Conservation (phyloP, 2,888 invertebrate genomes). For the Rhodophaea formosa region DNA sequence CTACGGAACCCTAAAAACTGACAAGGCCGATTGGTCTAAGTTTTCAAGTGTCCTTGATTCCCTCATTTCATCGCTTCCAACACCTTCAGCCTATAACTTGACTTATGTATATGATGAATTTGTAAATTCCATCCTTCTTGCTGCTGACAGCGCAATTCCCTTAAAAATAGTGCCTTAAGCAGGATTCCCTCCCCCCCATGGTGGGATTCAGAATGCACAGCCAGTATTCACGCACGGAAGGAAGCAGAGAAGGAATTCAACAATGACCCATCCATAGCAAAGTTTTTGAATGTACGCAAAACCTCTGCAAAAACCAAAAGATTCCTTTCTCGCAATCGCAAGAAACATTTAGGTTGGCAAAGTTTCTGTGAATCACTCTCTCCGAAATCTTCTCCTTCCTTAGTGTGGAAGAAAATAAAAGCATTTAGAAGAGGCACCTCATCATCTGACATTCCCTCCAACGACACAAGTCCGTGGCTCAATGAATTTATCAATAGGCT, state of each 20-base stretch:
- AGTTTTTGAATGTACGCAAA: background rate
- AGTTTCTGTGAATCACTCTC: background rate
- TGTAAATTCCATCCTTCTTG: background rate
- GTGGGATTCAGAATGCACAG: background rate
- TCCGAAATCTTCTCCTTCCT: background rate
- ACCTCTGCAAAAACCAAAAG: background rate
- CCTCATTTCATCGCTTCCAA: background rate
- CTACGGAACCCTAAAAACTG: background rate
- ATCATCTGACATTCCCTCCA: background rate
- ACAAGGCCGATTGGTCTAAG: background rate
- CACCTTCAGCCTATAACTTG: background rate
- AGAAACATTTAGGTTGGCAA: background rate
- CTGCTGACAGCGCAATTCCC: background rate
- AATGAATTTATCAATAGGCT: background rate
- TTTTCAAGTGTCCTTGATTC: background rate
- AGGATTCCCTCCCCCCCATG: background rate
- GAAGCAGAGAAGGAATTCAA: background rate
- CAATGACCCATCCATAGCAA: background rate
- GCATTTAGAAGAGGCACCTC: background rate
- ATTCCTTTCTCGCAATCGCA: background rate
- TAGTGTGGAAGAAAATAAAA: background rate
- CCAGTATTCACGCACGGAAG: background rate
- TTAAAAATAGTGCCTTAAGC: background rate
- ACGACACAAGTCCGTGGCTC: background rate
- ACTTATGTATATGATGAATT: background rate